Percentiles rank a stretch among this genome's conserved stretches.
Conservation (phyloP, 2,113 vertebrate species). For the Falcunculus frontatus region DNA sequence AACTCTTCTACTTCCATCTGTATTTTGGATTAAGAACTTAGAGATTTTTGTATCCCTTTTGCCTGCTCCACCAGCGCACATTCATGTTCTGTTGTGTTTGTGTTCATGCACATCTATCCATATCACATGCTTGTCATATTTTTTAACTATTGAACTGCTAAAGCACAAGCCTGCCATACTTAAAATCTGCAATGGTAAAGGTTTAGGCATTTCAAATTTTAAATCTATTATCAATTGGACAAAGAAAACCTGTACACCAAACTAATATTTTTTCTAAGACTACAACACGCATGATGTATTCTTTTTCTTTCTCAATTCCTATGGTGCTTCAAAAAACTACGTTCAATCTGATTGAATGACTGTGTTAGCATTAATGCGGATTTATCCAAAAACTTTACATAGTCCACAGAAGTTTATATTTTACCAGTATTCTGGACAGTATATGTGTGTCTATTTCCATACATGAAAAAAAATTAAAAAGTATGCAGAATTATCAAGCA, state of each 20-base stretch:
- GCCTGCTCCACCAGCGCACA: background rate
- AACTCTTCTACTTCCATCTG: background rate
- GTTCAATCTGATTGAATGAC: background rate
- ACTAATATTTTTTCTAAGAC: background rate
- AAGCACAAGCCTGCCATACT: accelerated
- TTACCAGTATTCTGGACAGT: background rate
- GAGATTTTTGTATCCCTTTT: background rate
- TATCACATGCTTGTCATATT: background rate
- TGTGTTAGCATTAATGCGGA: background rate
- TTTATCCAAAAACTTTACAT: background rate
- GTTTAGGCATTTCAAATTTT: background rate
- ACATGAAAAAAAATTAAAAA: background rate
- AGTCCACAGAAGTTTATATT: background rate
- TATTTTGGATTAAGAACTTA: background rate
- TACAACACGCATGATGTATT: background rate
- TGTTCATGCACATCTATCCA: background rate
- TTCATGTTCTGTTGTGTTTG: background rate
- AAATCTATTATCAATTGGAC: background rate
- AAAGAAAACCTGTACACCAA: background rate
- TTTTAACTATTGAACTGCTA: background rate
- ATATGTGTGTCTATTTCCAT: background rate
- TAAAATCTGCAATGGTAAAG: background rate
- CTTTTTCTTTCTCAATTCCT: background rate
- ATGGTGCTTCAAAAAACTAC: background rate
- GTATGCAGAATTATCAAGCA: background rate